Conservation (phyloP, 2,113 vertebrate genomes). For the Leptocoma aspasia region DNA sequence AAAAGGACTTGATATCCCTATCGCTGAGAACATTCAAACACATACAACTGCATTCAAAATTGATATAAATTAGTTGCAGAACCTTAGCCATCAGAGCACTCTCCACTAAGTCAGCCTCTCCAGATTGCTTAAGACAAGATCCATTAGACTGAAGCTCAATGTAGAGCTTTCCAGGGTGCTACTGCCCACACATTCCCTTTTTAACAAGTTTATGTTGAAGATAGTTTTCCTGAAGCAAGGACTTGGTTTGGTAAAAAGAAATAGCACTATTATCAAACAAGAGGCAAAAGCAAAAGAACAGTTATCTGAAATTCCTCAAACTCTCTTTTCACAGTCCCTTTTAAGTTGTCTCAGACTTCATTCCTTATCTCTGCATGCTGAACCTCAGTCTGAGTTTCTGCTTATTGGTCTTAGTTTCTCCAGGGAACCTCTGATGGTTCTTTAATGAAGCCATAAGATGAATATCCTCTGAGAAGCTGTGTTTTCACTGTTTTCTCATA, state of each 20-base stretch:
- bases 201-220: background rate
- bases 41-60: background rate
- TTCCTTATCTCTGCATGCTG: background rate
- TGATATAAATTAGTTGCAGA: background rate
- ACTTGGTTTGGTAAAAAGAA: background rate
- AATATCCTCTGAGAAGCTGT: background rate
- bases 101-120: background rate
- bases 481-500: background rate
- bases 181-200: constrained; percentile 3
- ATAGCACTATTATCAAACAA: background rate
- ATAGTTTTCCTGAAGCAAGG: background rate
- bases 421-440: background rate
- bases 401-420: background rate
- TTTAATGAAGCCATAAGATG: background rate
- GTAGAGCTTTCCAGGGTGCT: background rate
- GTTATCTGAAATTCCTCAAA: background rate
- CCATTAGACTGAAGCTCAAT: background rate
- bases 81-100: background rate
- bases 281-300: background rate
- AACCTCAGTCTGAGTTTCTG: background rate
- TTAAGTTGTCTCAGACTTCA: background rate
- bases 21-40: background rate
- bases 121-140: background rate
- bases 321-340: background rate
- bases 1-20: background rate